Base-by-base conservation (phyloP, 2,888 invertebrate genomes). In the Urechis unicinctus region DNA sequence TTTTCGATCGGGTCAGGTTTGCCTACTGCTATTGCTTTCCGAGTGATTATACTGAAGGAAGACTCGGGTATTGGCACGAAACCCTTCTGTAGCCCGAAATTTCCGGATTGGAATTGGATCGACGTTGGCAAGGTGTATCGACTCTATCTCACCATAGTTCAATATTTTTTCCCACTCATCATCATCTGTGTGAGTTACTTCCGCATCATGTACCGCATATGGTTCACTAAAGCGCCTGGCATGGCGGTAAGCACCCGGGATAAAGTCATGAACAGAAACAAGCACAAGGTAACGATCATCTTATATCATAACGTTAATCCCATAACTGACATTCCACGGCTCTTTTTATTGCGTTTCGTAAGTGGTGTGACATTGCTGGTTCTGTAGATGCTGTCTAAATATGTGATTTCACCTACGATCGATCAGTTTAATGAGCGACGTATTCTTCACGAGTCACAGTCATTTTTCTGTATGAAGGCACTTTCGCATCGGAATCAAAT, bases 171-270 rank as follows among this genome's bases (percentile, higher is more conserved):
- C 46, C 92, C 91, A 0, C 81, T 91, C 63, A 83, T 85, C 65
- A 85, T 91, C 63, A 89, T 92, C 68, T 85, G 87, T 52, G 88
- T 85, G 70, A 89, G 89, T 17, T 92, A 92, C 77, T 85, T 83
- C 46, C 82, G 88, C 69, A 89, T 91, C 84, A 88, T 87, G 0
- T 82, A 86, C 68, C 85, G 85, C 64, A 80, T 91, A 30, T 90
- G 89, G 88, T 87, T 88, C 2, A 85, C 87, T 2, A 82, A 84
- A 48, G 86, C 88, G 1, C 89, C 90, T 0, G 89, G 89, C 3
- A 87, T 88, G 69, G 88, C 88, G 0, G 85, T 88, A 68, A 86
- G 88, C 73, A 83, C 83, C 17, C 81, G 89, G 26, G 90, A 90
- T 68, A 86, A 87, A n/a, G 85, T 85, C 55, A 82, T 90, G 56